Evolutionary conservation across 1,140 invertebrate species (phyloP), one percentile per base, ranked within the genome.

Genomic region (Halictus rubicundus): DNA sequence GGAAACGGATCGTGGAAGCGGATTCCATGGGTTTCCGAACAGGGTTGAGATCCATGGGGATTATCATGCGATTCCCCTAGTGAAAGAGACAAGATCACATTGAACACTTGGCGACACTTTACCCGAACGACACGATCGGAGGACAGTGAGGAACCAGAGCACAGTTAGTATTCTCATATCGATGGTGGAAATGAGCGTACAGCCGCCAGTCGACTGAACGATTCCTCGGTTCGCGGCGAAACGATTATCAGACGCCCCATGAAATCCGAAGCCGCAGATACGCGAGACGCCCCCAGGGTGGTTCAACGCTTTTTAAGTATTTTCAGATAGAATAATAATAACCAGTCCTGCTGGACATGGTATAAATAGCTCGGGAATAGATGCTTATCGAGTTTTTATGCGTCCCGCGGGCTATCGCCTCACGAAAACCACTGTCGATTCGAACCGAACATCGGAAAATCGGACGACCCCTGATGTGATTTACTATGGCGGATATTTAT

Each of bases 201-300:
- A 71, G 59, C 61, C 79, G 54, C 16, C 52, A 83, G 52, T 80
- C 69, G 46, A 85, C 84, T 86, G 71, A 82, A 73, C 63, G 27
- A 60, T 61, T 74, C 27, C 23, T 23, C 37, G 46, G 21, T 65
- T 74, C 52, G 27, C 25, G 25, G 8, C 19, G 27, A 25, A 49
- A 78, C 77, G 59, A 74, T 76, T 75, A 70, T 82, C 80, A 52
- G 32, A 80, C 65, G 70, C 68, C 80, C 80, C 61, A 6, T 80
- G 85, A 86, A 80, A 86, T 77, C 78, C 37, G 73, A 86, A 16
- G 39, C 68, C 39, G 6, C 32, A 72, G 84, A 85, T 84, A 84
- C 8, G 32, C 42, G 59, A 14, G 65, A 85, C 83, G 83, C 84
- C 83, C 84, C 79, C 79, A 32, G 32, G 14, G 14, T 79, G 68